These are phyloP conservation scores for Umimayanthus chanpuru DNA, from an alignment of 92 coral and sea anemone genomes.

Conservation along the genomic window DNA sequence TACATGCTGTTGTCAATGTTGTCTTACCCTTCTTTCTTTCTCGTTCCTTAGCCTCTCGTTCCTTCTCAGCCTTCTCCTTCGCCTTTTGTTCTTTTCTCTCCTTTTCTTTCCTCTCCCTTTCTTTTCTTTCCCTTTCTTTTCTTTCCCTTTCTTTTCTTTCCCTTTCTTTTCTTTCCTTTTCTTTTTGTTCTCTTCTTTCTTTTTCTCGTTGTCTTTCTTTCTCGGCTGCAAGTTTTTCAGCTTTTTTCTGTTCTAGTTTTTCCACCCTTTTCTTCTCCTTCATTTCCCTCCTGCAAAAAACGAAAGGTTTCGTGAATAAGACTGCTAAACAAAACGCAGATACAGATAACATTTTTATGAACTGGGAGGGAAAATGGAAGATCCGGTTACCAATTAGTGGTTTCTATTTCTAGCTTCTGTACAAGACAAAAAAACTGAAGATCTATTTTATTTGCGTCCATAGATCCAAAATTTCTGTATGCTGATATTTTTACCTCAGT, in stretches of 20 bases:
- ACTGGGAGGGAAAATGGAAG: too few relatives aligned
- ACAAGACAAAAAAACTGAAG: too few relatives aligned
- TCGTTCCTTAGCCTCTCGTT: constrained; percentile 20
- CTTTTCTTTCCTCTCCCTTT: background rate
- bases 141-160: too few relatives aligned
- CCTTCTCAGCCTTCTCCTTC: constrained; percentile 15
- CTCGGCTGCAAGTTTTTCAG: constrained; percentile 43
- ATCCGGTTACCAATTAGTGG: too few relatives aligned
- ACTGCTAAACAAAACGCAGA: background rate
- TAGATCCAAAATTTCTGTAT: too few relatives aligned
- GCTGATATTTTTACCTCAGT: too few relatives aligned
- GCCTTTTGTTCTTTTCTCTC: background rate
- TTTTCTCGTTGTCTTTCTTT: constrained; percentile 38
- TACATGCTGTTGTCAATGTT: background rate
- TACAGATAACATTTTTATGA: background rate
- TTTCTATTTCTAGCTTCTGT: too few relatives aligned
- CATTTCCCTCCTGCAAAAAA: constrained; percentile 25
- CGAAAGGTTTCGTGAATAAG: background rate
- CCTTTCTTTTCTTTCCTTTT: constrained; percentile 20
- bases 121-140: constrained; percentile 6
- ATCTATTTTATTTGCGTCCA: too few relatives aligned
- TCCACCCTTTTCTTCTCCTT: constrained; percentile 42
- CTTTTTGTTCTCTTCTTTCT: constrained; percentile 26
- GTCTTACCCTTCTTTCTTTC: constrained; percentile 27
- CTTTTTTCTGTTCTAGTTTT: constrained; percentile 41